Conservation (phyloP, 2,113 vertebrate species). For the Guaruba guarouba region DNA sequence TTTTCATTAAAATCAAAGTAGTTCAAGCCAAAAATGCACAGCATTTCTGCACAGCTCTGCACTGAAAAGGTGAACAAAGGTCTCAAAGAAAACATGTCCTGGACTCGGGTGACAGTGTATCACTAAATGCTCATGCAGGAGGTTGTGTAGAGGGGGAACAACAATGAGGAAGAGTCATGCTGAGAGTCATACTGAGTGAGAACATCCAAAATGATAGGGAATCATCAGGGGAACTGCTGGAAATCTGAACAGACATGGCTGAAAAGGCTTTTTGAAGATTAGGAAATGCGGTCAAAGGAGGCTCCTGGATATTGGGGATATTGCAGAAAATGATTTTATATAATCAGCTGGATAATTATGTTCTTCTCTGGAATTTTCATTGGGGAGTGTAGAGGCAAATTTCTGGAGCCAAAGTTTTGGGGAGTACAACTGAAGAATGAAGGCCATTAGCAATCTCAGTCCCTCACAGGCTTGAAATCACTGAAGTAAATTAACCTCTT, state of each 20-base stretch:
- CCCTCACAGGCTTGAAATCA: background rate
- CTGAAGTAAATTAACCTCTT: background rate
- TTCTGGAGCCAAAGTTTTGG: background rate
- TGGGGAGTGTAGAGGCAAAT: background rate
- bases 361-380: background rate
- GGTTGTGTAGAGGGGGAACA: background rate
- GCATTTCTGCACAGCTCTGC: background rate
- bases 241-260: background rate
- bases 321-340: background rate
- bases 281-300: background rate
- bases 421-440: constrained; percentile 14
- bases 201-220: background rate
- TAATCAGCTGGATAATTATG: background rate
- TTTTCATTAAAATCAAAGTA: constrained; percentile 26
- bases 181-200: background rate
- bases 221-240: background rate
- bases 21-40: background rate
- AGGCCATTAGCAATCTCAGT: background rate
- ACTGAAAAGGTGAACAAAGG: constrained; percentile 15
- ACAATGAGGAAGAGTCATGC: background rate
- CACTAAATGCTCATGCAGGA: background rate
- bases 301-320: background rate
- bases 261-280: constrained; percentile 20
- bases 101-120: background rate
- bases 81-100: background rate